phyloP scores from a whole-genome alignment of 2,888 invertebrate genomes.

The Gibbula magus region DNA sequence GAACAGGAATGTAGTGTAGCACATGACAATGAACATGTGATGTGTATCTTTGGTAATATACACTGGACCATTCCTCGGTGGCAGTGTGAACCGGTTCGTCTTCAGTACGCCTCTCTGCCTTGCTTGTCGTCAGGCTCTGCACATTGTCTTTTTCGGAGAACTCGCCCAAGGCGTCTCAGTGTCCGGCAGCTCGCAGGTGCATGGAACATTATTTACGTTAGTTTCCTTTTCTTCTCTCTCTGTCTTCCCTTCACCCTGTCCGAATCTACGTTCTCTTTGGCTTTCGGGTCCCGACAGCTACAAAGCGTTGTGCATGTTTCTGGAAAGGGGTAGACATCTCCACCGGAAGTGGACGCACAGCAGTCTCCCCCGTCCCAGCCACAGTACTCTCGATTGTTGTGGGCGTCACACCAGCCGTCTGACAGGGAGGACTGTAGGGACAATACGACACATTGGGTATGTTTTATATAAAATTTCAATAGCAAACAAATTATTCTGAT shows the following conservation, averaged over 20 bases:
- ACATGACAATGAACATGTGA: too few relatives aligned
- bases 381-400: constrained; percentile 64
- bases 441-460: background rate
- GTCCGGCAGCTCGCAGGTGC: too few relatives aligned
- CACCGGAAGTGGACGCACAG: constrained; percentile 60
- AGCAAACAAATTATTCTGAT: background rate
- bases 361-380: constrained; percentile 71
- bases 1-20: too few relatives aligned
- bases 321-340: constrained; percentile 52
- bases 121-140: too few relatives aligned
- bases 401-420: constrained; percentile 65
- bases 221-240: background rate
- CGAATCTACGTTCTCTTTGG: constrained; percentile 54
- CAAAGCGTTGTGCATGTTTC: constrained; percentile 53
- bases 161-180: too few relatives aligned
- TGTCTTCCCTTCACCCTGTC: constrained; percentile 3
- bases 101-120: too few relatives aligned
- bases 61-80: too few relatives aligned
- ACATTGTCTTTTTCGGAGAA: too few relatives aligned
- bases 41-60: too few relatives aligned
- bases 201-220: too few relatives aligned
- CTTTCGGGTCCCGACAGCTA: constrained; percentile 61
- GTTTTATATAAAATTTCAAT: background rate
- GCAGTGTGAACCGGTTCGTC: too few relatives aligned
- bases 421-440: constrained; percentile 52